Percentiles rank a stretch among this genome's conserved stretches.
Conservation (phyloP, 2,888 invertebrate genomes). For the Drosophila hamatofila region DNA sequence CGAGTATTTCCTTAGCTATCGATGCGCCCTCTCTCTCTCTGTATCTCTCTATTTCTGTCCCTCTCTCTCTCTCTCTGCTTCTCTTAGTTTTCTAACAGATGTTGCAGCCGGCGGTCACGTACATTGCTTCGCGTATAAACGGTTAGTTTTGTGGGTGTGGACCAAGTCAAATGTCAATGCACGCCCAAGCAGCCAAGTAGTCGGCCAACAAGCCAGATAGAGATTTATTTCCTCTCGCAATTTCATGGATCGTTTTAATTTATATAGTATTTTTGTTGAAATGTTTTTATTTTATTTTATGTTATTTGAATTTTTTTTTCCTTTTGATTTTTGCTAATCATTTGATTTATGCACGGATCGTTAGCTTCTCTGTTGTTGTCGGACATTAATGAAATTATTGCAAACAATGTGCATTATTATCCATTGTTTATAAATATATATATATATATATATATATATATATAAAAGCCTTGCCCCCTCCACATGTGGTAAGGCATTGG, state of each 20-base stretch:
- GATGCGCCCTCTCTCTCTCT: constrained; percentile 20
- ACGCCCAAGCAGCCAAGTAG: constrained; percentile 55
- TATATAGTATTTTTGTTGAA: not conserved
- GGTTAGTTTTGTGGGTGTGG: constrained; percentile 54
- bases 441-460: not conserved
- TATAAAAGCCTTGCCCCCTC: constrained; percentile 11
- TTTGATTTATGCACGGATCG: constrained; percentile 65
- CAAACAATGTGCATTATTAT: constrained; percentile 58
- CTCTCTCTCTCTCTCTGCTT: no score
- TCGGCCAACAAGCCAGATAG: not conserved
- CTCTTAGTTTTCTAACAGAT: constrained; percentile 28
- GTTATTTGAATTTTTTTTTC: constrained; percentile 8
- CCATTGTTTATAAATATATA: constrained; percentile 46
- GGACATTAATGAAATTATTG: constrained; percentile 65
- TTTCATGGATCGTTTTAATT: constrained; percentile 28
- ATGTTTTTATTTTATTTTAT: constrained; percentile 1
- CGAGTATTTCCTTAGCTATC: constrained; percentile 13
- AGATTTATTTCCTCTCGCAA: constrained; percentile 13
- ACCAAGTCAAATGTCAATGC: constrained; percentile 74
- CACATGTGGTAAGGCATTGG: constrained; percentile 49
- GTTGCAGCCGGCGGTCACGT: constrained; percentile 51
- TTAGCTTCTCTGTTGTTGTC: constrained; percentile 45
- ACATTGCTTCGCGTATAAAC: constrained; percentile 28
- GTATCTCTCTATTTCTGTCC: not conserved
- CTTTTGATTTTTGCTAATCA: constrained; percentile 51